Evolutionary conservation across 2,888 invertebrate genomes (phyloP).

Genomic region (Sicus ferrugineus): DNA sequence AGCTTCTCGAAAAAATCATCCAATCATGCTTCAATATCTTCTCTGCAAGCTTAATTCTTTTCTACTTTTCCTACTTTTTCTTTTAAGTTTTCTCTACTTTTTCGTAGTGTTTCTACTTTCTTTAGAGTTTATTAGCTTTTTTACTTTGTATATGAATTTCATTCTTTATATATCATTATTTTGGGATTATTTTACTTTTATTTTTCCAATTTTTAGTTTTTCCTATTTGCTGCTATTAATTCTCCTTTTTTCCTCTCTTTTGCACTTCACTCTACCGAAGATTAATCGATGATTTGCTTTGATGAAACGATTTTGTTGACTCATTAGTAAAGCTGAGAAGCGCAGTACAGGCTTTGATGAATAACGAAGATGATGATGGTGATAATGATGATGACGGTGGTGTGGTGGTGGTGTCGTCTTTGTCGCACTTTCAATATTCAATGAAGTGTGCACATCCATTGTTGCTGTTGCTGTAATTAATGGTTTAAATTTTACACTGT

Average conservation of each 20-base stretch:
- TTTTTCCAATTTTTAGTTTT: neutral
- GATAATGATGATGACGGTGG: slow-evolving; percentile 1
- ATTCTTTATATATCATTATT: neutral
- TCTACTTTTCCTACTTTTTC: neutral
- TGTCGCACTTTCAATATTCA: neutral
- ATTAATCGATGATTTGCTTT: slow-evolving; percentile 33
- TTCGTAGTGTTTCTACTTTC: neutral
- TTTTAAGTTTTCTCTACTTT: neutral
- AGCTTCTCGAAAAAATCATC: no score
- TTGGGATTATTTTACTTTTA: neutral
- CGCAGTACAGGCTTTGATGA: neutral
- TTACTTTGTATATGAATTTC: neutral
- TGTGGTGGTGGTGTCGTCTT: neutral
- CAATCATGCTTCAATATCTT: no score
- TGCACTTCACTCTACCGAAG: slow-evolving; percentile 4
- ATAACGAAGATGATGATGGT: slow-evolving; percentile 18
- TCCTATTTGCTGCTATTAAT: neutral
- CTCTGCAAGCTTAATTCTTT: neutral
- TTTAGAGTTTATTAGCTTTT: neutral
- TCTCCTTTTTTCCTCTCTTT: neutral
- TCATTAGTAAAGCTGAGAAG: slow-evolving; percentile 20
- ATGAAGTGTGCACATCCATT: neutral
- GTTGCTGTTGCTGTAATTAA: slow-evolving; percentile 6
- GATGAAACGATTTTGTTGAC: slow-evolving; percentile 31
- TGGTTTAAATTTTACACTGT: slow-evolving; percentile 1